These are phyloP conservation scores for Morinoia aosen DNA, from an alignment of 2,888 invertebrate species.

Conservation along the genomic window DNA sequence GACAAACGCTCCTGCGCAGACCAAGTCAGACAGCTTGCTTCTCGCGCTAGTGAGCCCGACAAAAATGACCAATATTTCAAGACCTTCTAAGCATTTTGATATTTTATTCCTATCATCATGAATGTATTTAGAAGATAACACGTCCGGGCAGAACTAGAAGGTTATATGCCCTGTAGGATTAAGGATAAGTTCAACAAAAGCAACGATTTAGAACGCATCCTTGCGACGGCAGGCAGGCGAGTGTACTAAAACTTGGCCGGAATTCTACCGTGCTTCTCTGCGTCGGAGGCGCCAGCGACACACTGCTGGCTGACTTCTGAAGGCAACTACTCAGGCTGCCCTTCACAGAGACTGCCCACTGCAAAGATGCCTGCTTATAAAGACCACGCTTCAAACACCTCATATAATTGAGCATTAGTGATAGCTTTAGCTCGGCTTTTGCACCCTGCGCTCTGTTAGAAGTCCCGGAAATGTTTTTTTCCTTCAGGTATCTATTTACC, in stretches of 20 bases:
- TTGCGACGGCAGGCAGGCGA: constrained; percentile 26
- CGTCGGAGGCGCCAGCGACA: constrained; percentile 7
- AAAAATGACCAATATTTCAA: constrained; percentile 63
- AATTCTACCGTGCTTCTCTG: constrained; percentile 15
- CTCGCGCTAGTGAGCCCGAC: constrained; percentile 56
- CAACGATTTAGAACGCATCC: constrained; percentile 52
- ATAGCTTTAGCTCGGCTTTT: neutral
- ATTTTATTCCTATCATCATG: constrained; percentile 66
- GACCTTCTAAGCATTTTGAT: constrained; percentile 65
- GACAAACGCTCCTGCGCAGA: constrained; percentile 44
- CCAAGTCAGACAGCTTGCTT: constrained; percentile 35
- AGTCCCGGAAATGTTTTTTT: neutral
- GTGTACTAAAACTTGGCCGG: neutral
- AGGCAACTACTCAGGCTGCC: neutral
- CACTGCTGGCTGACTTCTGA: constrained; percentile 23
- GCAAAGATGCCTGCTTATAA: neutral
- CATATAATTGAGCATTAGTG: constrained; percentile 10
- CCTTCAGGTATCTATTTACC: neutral
- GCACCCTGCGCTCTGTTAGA: neutral
- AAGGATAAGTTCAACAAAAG: constrained; percentile 52
- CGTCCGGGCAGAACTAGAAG: constrained; percentile 56
- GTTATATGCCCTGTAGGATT: constrained; percentile 52
- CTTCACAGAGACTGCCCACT: constrained; percentile 1
- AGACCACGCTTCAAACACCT: constrained; percentile 12
- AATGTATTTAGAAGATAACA: constrained; percentile 67